Conservation (phyloP, 2,113 vertebrate genomes). For the Nestor notabilis region DNA sequence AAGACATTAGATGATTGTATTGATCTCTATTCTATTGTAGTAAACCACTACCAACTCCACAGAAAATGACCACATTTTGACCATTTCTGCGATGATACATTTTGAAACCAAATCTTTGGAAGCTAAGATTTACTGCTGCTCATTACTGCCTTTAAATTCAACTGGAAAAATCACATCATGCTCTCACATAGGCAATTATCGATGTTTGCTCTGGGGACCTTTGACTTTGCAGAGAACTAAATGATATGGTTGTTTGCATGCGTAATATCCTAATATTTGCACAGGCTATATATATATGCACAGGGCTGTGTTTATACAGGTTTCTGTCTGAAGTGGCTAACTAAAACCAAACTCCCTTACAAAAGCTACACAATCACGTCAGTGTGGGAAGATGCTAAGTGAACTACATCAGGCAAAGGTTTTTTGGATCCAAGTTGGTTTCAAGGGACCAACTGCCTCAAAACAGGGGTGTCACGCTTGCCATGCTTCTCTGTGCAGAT, state of each 20-base stretch:
- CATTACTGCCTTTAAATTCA: neutral
- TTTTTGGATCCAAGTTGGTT: neutral
- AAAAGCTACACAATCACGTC: neutral
- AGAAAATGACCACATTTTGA: neutral
- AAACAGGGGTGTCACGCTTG: neutral
- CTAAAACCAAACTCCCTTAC: neutral
- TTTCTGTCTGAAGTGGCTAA: constrained; percentile 1
- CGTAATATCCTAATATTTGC: neutral
- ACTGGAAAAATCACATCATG: neutral
- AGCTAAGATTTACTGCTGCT: neutral
- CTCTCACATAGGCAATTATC: neutral
- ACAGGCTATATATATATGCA: neutral
- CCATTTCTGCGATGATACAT: neutral
- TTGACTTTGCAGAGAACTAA: neutral
- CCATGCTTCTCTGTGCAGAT: neutral
- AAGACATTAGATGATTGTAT: neutral
- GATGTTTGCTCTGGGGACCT: neutral
- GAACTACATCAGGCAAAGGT: neutral
- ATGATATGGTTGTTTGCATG: neutral
- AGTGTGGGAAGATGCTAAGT: fast-evolving
- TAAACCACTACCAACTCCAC: neutral
- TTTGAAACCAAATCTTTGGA: neutral
- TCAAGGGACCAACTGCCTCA: neutral
- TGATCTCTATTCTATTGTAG: neutral
- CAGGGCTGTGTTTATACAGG: neutral